phyloP scores from a whole-genome alignment of 2,797 vertebrate species.

The Peromyscus nudipes region DNA sequence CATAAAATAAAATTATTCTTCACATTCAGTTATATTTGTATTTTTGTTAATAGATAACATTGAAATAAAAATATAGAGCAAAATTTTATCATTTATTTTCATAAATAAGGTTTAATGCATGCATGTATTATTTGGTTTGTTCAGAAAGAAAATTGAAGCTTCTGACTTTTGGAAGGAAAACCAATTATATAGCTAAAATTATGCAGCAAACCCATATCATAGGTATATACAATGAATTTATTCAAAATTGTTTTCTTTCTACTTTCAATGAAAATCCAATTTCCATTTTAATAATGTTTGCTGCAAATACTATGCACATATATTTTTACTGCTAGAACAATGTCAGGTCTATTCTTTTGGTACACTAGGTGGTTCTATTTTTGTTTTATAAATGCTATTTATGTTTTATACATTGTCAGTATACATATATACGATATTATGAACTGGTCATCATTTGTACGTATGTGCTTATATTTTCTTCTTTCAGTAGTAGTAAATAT shows the following conservation, averaged over 20 bases:
- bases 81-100: constrained; percentile 37
- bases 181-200: constrained; percentile 62
- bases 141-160: not conserved
- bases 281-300: constrained; percentile 76
- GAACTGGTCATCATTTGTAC: not conserved
- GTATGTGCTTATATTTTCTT: not conserved
- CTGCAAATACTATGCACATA: not conserved
- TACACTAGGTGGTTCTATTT: constrained; percentile 25
- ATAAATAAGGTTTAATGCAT: not conserved
- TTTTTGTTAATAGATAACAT: constrained; percentile 22
- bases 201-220: not conserved
- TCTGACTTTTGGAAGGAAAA: constrained; percentile 63
- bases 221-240: constrained; percentile 58
- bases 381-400: not conserved
- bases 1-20: not conserved
- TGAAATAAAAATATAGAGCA: constrained; percentile 6
- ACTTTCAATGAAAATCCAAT: constrained; percentile 69
- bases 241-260: constrained; percentile 48
- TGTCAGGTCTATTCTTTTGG: not conserved
- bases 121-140: not conserved
- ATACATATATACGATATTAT: not conserved
- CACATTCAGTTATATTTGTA: not conserved
- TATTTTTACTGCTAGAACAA: constrained; percentile 47
- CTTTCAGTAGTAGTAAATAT: not conserved
- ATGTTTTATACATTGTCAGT: not conserved